Evolutionary conservation across 2,888 invertebrate species (phyloP), one percentile per base, ranked within the genome.

Genomic region (Oligia latruncula): DNA sequence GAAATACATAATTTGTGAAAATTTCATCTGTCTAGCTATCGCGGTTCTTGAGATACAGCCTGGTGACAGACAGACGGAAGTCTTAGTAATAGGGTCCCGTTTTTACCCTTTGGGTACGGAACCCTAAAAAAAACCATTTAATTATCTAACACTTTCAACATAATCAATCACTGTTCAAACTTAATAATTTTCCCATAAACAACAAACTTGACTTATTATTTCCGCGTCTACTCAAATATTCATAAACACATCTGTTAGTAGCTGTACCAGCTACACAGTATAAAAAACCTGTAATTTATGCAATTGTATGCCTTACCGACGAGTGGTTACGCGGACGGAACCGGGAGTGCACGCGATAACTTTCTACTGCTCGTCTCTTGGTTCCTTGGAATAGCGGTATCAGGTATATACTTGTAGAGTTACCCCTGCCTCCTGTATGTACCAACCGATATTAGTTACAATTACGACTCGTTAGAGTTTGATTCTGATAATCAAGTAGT

Each of bases 281-380:
- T 85, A 29, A 81, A 81, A 77, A 77, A 77, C 71, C 13, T 43
- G 70, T 83, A 84, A 85, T 84, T 84, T 81, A 84, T 85, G 77
- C 74, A 77, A 85, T 62, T 58, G 23, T 82, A 62, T 66, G 74
- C 46, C 66, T 77, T 78, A 82, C 40, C 82, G 55, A 35, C 35
- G 17, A 64, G 71, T 67, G 35, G 80, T 85, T 82, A 86, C 43
- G 78, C 64, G 29, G 65, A 68, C 84, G 83, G 84, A 85, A 85
- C 84, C 66, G 86, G 86, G 86, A 82, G 66, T 43, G 71, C 85
- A 86, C 83, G 85, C 86, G 80, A 86, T 86, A 60, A 80, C 85
- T 85, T 85, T 85, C 85, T 86, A 85, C 66, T 15, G 46, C 60
- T 73, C 78, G 71, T 78, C 82, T 85, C 80, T 74, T 15, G 49